Evolutionary conservation across 2,888 invertebrate species (phyloP).

Genomic region (Drosophila pegasa): DNA sequence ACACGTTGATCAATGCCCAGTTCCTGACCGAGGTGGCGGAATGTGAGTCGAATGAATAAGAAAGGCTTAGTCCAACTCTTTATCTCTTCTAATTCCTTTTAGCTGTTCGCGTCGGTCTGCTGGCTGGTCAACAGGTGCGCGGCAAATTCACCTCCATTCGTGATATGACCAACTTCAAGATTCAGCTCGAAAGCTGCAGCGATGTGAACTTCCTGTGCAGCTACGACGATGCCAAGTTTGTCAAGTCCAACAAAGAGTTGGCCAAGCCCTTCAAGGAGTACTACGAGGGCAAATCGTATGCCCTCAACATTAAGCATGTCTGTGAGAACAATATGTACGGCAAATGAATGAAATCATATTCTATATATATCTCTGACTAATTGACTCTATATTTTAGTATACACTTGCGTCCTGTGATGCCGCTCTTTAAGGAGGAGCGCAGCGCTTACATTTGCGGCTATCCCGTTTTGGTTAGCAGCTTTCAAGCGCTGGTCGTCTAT

Average conservation of each 20-base stretch:
- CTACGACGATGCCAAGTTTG: constrained; percentile 83
- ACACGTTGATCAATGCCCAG: constrained; percentile 75
- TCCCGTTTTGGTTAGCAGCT: constrained; percentile 87
- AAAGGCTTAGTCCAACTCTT: neutral
- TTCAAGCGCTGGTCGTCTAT: constrained; percentile 87
- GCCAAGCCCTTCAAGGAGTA: constrained; percentile 85
- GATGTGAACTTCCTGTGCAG: constrained; percentile 82
- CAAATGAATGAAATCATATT: neutral
- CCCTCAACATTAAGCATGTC: constrained; percentile 82
- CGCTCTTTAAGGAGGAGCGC: constrained; percentile 81
- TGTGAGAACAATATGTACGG: constrained; percentile 84
- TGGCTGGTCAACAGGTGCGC: constrained; percentile 83
- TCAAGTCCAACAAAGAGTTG: constrained; percentile 82
- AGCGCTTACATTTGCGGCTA: constrained; percentile 87
- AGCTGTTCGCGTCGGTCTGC: constrained; percentile 81
- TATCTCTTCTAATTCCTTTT: neutral
- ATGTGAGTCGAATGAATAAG: constrained; percentile 62
- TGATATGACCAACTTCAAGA: constrained; percentile 83
- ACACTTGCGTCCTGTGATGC: constrained; percentile 88
- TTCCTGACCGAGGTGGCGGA: constrained; percentile 76
- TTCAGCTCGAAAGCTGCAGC: constrained; percentile 82
- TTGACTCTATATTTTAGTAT: constrained; percentile 86
- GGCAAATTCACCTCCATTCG: constrained; percentile 80
- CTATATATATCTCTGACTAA: neutral
- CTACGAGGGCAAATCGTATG: constrained; percentile 85